Base-by-base conservation (phyloP, 1,140 invertebrate species). In the Eumeta japonica region DNA sequence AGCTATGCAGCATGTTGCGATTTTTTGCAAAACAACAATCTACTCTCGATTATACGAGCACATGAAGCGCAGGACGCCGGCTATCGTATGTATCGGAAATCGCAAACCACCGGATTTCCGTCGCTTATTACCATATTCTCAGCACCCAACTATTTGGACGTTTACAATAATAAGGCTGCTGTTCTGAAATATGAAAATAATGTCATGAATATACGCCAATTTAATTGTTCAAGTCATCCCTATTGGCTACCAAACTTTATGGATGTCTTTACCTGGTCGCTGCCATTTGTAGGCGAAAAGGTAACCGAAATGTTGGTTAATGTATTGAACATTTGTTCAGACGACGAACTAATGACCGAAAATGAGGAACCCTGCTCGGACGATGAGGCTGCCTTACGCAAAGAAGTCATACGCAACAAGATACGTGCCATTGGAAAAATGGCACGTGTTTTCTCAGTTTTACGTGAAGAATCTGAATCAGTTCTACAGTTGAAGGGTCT, bases 211-310 rank as follows among this genome's bases (percentile, higher is more conserved):
- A 98, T 98, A 60, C 83, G 95, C 57, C 95, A 98, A 79, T 98
- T 98, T 79, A 98, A 98, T 77, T 97, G 92, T 81, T 97, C 94
- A 51, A 92, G 94, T 47, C 95, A 98, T 82, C 95, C 95, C 16
- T 98, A 98, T 74, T 98, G 95, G 95, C 77, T 98, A 77, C 95
- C 95, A 52, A 98, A 98, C 75, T 98, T 98, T 79, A 98, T 98
- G 94, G 95, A 98, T 78, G 95, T 98, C 41, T 98, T 98, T 79
- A 98, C 95, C 52, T 98, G 95, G 95, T 97, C 94, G 47, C 75
- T 98, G 72, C 95, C 95, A 46, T 98, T 98, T 78, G 94, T 98
- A 41, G 95, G 94, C 46, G 95, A 98, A 77, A 98, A 98, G 83
- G 95, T 98, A 35, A 98, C 94, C 39, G 95, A 98, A 81, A 98